Percentiles rank a stretch among this genome's conserved stretches.
These are phyloP conservation scores for Probosciger aterrimus DNA, from an alignment of 2,113 vertebrate genomes.

Conservation along the genomic window DNA sequence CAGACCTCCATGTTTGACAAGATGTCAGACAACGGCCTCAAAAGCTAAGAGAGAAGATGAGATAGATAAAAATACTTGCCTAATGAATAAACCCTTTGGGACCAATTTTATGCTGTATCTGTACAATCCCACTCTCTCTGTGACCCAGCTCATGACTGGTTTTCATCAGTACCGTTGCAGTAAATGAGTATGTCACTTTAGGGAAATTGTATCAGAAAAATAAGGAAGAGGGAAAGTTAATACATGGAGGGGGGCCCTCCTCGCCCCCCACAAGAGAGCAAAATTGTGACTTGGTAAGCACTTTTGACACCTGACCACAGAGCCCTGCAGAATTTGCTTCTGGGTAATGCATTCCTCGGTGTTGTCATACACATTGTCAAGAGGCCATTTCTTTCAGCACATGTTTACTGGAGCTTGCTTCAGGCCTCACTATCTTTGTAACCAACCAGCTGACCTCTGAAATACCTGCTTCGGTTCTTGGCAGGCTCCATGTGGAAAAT, in stretches of 20 bases:
- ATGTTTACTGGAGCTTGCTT: not conserved
- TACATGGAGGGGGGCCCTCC: not conserved
- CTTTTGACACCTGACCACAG: not conserved
- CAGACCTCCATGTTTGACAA: not conserved
- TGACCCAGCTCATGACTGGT: accelerated
- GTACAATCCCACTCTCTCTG: not conserved
- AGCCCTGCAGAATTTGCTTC: not conserved
- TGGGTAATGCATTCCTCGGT: not conserved
- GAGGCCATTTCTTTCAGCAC: not conserved
- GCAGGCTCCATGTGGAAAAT: not conserved
- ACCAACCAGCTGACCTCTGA: not conserved
- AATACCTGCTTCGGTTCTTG: not conserved
- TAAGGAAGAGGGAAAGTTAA: not conserved
- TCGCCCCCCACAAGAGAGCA: accelerated
- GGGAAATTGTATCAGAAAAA: not conserved
- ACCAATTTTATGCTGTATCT: not conserved
- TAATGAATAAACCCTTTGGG: not conserved
- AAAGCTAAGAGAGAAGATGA: not conserved
- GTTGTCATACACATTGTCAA: not conserved
- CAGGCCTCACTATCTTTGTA: not conserved
- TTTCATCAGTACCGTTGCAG: not conserved
- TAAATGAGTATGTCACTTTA: not conserved
- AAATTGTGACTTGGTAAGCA: not conserved
- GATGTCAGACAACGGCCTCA: not conserved
- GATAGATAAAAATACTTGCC: not conserved